phyloP scores from a whole-genome alignment of 1,140 invertebrate species.

The Drosophila melanica region DNA sequence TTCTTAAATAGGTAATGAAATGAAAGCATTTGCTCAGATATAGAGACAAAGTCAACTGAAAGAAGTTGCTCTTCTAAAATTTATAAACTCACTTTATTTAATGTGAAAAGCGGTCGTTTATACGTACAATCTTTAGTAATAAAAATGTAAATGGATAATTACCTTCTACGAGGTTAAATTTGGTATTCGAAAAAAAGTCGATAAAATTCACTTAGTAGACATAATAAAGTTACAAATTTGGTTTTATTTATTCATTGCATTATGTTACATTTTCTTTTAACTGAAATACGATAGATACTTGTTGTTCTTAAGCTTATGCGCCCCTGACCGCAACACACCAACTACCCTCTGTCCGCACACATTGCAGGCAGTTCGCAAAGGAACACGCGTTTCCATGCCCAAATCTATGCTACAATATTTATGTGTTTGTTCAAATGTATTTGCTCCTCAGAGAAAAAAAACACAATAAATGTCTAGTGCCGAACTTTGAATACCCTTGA shows the following conservation, averaged over 20 bases:
- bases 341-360: neutral
- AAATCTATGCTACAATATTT: constrained; percentile 34
- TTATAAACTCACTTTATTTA: too few relatives aligned
- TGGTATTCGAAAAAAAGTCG: neutral
- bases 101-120: too few relatives aligned
- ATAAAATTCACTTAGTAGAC: neutral
- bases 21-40: neutral
- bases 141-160: too few relatives aligned
- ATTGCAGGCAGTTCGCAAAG: neutral
- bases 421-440: constrained; percentile 17
- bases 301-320: neutral
- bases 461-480: neutral
- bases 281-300: neutral
- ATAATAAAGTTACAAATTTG: neutral
- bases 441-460: constrained; percentile 3
- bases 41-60: neutral
- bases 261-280: neutral
- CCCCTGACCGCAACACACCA: too few relatives aligned
- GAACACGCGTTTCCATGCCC: neutral
- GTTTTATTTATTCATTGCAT: neutral
- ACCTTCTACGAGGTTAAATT: neutral
- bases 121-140: too few relatives aligned
- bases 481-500: neutral
- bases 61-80: too few relatives aligned
- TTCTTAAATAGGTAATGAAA: neutral